Percentiles rank a stretch among this genome's conserved stretches.
These are phyloP conservation scores for Vanacampus margaritifer DNA, from an alignment of 2,113 vertebrate species.

Conservation along the genomic window DNA sequence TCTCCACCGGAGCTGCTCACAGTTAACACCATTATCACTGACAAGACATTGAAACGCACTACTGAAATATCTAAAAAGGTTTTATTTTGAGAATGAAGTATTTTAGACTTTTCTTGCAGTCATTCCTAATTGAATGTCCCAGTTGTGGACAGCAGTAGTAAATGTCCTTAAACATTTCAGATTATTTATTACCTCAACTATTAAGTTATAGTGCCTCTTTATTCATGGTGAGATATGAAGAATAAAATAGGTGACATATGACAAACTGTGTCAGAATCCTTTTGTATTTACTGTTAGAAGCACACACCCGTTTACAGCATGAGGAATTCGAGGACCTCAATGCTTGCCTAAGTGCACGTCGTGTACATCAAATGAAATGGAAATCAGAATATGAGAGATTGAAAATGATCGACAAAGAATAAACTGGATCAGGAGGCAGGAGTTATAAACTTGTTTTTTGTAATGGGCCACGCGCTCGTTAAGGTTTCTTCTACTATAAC, in stretches of 20 bases:
- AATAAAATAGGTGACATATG: slow-evolving; percentile 40
- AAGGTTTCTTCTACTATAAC: too few species aligned
- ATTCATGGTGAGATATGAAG: slow-evolving; percentile 32
- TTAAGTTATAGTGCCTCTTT: slow-evolving; percentile 22
- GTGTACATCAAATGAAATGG: too few species aligned
- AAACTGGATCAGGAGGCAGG: too few species aligned
- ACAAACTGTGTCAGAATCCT: slow-evolving; percentile 15
- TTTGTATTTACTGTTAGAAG: slow-evolving; percentile 14
- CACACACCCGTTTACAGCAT: neutral
- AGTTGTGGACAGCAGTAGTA: slow-evolving; percentile 23
- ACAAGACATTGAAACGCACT: neutral
- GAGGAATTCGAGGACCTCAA: too few species aligned
- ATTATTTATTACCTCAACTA: slow-evolving; percentile 52
- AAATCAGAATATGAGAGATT: too few species aligned
- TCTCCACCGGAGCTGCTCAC: slow-evolving; percentile 7
- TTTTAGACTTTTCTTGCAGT: neutral
- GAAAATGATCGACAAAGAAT: too few species aligned
- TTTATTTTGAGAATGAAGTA: neutral
- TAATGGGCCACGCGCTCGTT: too few species aligned
- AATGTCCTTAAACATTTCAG: slow-evolving; percentile 19
- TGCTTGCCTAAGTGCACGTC: too few species aligned
- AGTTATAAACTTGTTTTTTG: too few species aligned
- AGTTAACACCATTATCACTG: neutral
- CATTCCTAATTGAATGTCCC: slow-evolving; percentile 22
- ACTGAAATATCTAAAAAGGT: neutral